Conservation (phyloP, 1,140 invertebrate genomes). For the Caerostris darwini region DNA sequence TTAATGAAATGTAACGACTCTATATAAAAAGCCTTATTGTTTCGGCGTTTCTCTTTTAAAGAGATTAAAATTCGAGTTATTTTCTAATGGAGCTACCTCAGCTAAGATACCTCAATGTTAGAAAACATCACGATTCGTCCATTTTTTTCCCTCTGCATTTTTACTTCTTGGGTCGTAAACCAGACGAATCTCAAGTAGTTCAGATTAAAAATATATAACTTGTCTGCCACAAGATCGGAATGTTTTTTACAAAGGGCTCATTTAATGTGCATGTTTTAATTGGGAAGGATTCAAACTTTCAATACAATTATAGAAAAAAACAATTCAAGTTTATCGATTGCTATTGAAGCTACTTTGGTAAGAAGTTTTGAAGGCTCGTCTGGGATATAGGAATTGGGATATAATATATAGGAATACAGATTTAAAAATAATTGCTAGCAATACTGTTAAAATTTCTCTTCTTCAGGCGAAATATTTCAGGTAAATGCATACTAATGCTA, state of each 20-base stretch:
- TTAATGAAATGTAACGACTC: conserved; percentile 61
- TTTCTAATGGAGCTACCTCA: neutral
- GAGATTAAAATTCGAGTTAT: conserved; percentile 68
- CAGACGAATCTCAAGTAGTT: conserved; percentile 28
- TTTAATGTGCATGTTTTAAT: neutral
- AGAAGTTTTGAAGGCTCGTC: no score
- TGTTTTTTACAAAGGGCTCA: neutral
- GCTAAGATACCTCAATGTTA: neutral
- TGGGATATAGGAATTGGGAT: no score
- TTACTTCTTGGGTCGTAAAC: conserved; percentile 32
- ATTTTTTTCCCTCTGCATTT: neutral
- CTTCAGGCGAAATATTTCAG: no score
- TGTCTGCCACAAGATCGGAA: neutral
- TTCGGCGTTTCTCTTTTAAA: conserved; percentile 36
- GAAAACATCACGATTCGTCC: neutral
- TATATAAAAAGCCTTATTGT: conserved; percentile 60
- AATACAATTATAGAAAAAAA: no score
- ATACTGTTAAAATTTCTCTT: no score
- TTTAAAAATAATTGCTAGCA: no score
- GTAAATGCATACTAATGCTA: no score
- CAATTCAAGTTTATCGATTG: no score
- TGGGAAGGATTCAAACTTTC: neutral
- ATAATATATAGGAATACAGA: no score
- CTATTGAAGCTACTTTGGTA: no score
- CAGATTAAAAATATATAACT: neutral